Percentiles rank a stretch among this genome's conserved stretches.
phyloP scores from a whole-genome alignment of 2,113 vertebrate species.

The Lagopus leucura region DNA sequence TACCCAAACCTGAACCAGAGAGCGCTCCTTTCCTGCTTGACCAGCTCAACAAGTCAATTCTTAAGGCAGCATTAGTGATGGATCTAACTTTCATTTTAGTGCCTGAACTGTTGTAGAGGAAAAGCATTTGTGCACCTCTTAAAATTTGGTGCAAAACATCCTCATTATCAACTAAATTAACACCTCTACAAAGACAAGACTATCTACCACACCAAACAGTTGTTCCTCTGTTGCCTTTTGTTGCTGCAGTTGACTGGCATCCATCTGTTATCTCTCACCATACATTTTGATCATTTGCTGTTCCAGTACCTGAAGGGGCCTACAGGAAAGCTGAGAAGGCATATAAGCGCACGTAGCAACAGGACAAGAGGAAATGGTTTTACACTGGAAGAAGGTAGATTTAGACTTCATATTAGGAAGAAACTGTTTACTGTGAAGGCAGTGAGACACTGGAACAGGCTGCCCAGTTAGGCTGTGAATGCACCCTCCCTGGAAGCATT shows the following conservation, averaged over 20 bases:
- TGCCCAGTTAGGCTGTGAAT: too few species aligned
- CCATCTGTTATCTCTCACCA: background rate
- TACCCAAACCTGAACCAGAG: rapidly evolving
- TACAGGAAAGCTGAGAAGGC: too few species aligned
- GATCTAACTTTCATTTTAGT: rapidly evolving
- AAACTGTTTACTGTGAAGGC: too few species aligned
- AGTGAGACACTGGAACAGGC: too few species aligned
- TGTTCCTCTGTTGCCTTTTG: background rate
- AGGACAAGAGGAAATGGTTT: too few species aligned
- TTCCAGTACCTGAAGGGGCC: too few species aligned
- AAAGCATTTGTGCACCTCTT: background rate
- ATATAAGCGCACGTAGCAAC: too few species aligned
- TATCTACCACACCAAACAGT: background rate
- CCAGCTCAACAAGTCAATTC: background rate
- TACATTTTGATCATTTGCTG: background rate
- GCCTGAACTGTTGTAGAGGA: background rate
- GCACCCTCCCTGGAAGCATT: too few species aligned
- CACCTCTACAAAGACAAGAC: background rate
- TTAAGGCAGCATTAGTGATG: rapidly evolving
- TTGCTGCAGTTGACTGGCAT: background rate
- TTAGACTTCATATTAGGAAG: too few species aligned
- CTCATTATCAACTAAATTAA: background rate
- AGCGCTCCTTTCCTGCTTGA: rapidly evolving
- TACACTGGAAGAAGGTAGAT: too few species aligned
- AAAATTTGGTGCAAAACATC: background rate